Base-by-base conservation (phyloP, 2,113 vertebrate genomes). In the Macquaria australasica region DNA sequence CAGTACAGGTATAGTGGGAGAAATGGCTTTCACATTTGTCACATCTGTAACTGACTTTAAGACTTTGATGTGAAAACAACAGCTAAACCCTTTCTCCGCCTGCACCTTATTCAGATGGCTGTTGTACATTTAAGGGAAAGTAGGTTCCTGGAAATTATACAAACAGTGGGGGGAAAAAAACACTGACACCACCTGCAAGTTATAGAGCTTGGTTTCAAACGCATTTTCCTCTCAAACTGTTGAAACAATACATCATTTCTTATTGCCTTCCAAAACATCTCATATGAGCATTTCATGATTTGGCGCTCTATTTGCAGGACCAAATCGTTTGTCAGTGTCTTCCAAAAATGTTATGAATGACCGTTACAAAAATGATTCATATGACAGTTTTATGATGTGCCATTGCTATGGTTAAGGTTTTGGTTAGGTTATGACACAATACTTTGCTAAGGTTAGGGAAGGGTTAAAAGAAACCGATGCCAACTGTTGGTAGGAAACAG, bases 1-100 rank as follows among this genome's bases (percentile, higher is more conserved):
- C 69, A 64, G 37, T 63, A 64, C 59, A 86, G 83, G 86, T 87
- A 73, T 66, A 76, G 51, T 8, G 23, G 10, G 39, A 77, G 55
- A 83, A 77, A 79, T 5, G 16, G 21, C 45, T 74, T 15, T 39
- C 4, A 6, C 41, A 18, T 45, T 64, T 53, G 28, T 31, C 28
- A 31, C 28, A 31, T 31, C 28, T 31, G 28, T 75, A 60, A 83
- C 66, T 68, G 77, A 55, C 5, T 21, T 48, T 72, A 25, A 70
- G 66, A 50, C 48, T 55, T 69, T 79, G n/a, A 39, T 79, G 37
- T 76, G 43, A 73, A 79, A 56, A 67, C 3, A 53, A 23, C 11
- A 63, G 58, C 60, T 15, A 41, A 56, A n/a, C 34, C 37, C 39
- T 70, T 8, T 81, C 60, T 83, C 62, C 21, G n/a, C 14, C 48